Base-by-base conservation (phyloP, 2,888 invertebrate species). In the Pyrgus malvae region DNA sequence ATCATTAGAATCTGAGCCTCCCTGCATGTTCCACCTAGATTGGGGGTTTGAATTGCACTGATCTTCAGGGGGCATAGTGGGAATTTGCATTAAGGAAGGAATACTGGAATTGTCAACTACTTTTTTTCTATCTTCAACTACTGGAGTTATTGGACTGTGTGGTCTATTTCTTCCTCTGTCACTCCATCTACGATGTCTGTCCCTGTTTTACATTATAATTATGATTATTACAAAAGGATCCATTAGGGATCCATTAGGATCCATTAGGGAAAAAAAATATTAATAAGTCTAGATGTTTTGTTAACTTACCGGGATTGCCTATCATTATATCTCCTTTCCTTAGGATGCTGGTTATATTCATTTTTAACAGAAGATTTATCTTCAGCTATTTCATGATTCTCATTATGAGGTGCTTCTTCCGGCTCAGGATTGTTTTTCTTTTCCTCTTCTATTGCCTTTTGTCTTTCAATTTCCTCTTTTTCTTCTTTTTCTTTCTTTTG, bases 401-500 rank as follows among this genome's bases (percentile, higher is more conserved):
- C 54, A 40, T 57, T 66, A 25, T 61, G 56, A 38, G 11, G 4
- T 29, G 6, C 60, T 68, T 41, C 50, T 41, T 60, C 74, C 62
- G 55, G 12, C 35, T 61, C 58, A 2, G 54, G 56, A 17, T 60
- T 60, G 68, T 65, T 60, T 65, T 68, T 65, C 66, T 65, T 58
- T 68, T 73, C 80, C 62, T 76, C 75, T 60, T 69, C 89, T 16
- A 64, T 62, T 61, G 66, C 78, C 29, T 77, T 74, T 59, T 89
- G 60, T 42, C 64, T 69, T 48, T 74, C 82, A 64, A 73, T 82
- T 60, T 71, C 80, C 64, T 82, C 78, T 62, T 69, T 89, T 62
- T 70, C 83, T 35, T 78, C 72, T 56, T 90, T 91, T 0, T 88
- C 83, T 64, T 91, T 89, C 38, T 90, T 86, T 60, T 92, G 92